Evolutionary conservation across 1,140 invertebrate genomes (phyloP).

Genomic region (Drosophila biarmipes): DNA sequence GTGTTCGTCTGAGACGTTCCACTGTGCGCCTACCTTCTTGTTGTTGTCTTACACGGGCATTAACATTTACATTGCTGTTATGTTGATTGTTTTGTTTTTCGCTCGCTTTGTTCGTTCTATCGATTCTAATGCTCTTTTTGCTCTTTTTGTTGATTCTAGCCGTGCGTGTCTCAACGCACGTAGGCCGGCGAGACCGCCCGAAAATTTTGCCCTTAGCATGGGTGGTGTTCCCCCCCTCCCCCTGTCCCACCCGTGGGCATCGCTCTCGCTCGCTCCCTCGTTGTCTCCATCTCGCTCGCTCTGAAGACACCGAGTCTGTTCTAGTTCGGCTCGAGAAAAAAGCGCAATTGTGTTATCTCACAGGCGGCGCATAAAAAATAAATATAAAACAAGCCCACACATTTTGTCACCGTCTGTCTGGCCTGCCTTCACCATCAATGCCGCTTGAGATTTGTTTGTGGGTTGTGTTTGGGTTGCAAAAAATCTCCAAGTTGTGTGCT

Average conservation of each 20-base stretch:
- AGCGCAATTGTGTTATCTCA: conserved; percentile 15
- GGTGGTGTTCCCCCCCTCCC: background rate
- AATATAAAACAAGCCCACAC: conserved; percentile 16
- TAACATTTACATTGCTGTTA: conserved; percentile 23
- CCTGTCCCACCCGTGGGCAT: background rate
- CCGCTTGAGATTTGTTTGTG: conserved; percentile 62
- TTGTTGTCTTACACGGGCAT: conserved; percentile 16
- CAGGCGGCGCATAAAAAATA: conserved; percentile 10
- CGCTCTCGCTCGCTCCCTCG: background rate
- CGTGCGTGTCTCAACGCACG: conserved; percentile 66
- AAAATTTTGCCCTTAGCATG: conserved; percentile 52
- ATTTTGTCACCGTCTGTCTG: conserved; percentile 29
- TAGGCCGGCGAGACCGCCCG: conserved; percentile 40
- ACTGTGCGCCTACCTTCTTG: conserved; percentile 13
- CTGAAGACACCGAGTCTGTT: conserved; percentile 37
- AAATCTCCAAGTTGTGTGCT: conserved; percentile 41
- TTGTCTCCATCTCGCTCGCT: conserved; percentile 1
- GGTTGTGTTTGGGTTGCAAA: conserved; percentile 28
- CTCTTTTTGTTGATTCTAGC: conserved; percentile 44
- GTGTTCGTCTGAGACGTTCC: background rate
- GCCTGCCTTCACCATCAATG: conserved; percentile 72
- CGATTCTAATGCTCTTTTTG: conserved; percentile 49
- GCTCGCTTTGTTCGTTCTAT: conserved; percentile 19
- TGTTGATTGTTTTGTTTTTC: conserved; percentile 13
- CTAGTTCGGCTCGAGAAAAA: conserved; percentile 23